Conservation (phyloP, 2,888 invertebrate genomes). For the Dorcus parallelipipedus region DNA sequence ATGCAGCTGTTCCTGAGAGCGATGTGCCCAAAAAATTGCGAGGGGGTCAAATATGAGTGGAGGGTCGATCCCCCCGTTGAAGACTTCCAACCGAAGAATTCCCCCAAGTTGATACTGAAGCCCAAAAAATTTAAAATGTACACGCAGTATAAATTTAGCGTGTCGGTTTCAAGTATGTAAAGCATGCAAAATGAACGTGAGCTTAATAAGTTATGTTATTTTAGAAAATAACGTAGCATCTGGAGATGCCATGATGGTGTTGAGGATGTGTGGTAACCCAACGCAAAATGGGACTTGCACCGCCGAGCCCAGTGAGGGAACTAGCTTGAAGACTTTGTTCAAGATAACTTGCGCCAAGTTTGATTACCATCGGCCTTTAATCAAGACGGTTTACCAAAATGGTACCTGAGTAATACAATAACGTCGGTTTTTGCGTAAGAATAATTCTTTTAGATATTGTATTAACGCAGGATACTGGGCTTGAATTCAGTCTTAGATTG, state of each 20-base stretch:
- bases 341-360: neutral
- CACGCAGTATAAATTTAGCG: slow-evolving; percentile 1
- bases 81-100: neutral
- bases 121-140: neutral
- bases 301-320: neutral
- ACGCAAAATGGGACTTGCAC: neutral
- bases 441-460: too few species aligned
- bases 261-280: neutral
- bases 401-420: neutral
- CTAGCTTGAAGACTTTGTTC: slow-evolving; percentile 3
- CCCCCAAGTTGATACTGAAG: neutral
- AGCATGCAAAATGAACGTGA: neutral
- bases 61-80: neutral
- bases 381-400: neutral
- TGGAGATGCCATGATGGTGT: neutral
- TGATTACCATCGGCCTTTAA: neutral
- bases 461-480: too few species aligned
- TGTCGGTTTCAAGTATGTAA: neutral
- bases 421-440: too few species aligned
- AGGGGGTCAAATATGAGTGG: slow-evolving; percentile 1
- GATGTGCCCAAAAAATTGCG: neutral
- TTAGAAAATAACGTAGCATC: too few species aligned
- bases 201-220: neutral
- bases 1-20: neutral
- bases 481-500: too few species aligned